These are phyloP conservation scores for Ormyrus nitidulus DNA, from an alignment of 2,888 invertebrate species.

Conservation along the genomic window DNA sequence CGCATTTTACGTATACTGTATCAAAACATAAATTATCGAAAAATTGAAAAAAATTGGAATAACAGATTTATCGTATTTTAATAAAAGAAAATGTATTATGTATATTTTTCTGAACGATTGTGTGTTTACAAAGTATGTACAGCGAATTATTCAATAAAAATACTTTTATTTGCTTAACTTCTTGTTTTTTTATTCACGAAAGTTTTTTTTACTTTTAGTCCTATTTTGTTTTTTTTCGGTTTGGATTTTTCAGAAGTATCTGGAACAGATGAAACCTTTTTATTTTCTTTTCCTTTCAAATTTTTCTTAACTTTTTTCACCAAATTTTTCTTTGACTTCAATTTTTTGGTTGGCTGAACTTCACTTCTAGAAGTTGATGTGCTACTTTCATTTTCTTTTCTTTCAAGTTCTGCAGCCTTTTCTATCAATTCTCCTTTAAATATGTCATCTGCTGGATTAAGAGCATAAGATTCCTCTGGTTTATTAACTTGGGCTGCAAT, in stretches of 20 bases:
- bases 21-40: no score
- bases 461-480: constrained; percentile 84
- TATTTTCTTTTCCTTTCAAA: constrained; percentile 41
- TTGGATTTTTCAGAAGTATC: constrained; percentile 9
- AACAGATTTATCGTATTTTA: constrained; percentile 16
- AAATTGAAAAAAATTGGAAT: constrained; percentile 63
- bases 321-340: constrained; percentile 41
- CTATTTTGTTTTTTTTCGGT: constrained; percentile 52
- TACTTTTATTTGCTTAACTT: constrained; percentile 60
- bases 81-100: constrained; percentile 23
- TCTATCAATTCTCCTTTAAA: constrained; percentile 82
- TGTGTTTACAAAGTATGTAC: constrained; percentile 25
- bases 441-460: constrained; percentile 85
- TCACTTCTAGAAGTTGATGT: background rate
- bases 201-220: constrained; percentile 65
- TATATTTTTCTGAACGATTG: constrained; percentile 45
- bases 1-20: no score
- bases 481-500: constrained; percentile 83
- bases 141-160: constrained; percentile 44
- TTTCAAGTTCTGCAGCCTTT: constrained; percentile 77
- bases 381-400: constrained; percentile 53
- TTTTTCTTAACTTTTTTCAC: constrained; percentile 64
- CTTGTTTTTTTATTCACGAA: constrained; percentile 49
- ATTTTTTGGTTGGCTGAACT: background rate
- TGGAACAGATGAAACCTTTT: constrained; percentile 9